Evolutionary conservation across 2,888 invertebrate genomes (phyloP).

Genomic region (Macropis europaea): DNA sequence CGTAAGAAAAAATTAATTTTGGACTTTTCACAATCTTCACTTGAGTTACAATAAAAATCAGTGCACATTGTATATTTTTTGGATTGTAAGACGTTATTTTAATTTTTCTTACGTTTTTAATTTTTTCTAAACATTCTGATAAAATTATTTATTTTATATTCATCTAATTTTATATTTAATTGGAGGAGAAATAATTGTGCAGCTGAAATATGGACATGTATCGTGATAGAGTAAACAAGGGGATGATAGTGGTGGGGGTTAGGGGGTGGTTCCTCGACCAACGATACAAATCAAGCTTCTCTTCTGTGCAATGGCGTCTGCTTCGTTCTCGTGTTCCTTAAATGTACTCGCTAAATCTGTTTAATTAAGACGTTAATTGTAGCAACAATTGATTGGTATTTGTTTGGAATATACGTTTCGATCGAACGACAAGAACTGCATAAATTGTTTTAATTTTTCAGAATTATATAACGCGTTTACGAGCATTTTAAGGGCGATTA

Average conservation of each 20-base stretch:
- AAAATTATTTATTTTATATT: background rate
- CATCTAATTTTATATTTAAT: background rate
- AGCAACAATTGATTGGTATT: background rate
- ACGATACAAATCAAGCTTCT: slow-evolving; percentile 47
- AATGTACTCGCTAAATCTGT: slow-evolving; percentile 23
- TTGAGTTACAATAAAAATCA: too few relatives aligned
- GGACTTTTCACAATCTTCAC: too few relatives aligned
- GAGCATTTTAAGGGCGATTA: background rate
- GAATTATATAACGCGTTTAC: background rate
- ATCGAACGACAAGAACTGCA: background rate
- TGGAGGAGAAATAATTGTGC: background rate
- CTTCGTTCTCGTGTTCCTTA: slow-evolving; percentile 18
- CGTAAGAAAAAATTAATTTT: too few relatives aligned
- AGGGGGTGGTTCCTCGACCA: slow-evolving; percentile 52
- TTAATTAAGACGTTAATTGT: slow-evolving; percentile 17
- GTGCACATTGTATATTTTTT: too few relatives aligned
- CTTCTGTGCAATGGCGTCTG: slow-evolving; percentile 56
- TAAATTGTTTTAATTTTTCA: background rate
- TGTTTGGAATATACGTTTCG: background rate
- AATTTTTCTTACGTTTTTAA: background rate
- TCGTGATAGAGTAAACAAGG: slow-evolving; percentile 26
- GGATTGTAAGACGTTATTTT: too few relatives aligned
- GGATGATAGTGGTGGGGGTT: slow-evolving; percentile 53
- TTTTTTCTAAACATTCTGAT: too few relatives aligned
- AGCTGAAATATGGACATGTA: slow-evolving; percentile 23